Percentiles rank a stretch among this genome's conserved stretches.
Evolutionary conservation across 2,888 invertebrate species (phyloP).

Genomic region (Caenorhabditis macrosperma): DNA sequence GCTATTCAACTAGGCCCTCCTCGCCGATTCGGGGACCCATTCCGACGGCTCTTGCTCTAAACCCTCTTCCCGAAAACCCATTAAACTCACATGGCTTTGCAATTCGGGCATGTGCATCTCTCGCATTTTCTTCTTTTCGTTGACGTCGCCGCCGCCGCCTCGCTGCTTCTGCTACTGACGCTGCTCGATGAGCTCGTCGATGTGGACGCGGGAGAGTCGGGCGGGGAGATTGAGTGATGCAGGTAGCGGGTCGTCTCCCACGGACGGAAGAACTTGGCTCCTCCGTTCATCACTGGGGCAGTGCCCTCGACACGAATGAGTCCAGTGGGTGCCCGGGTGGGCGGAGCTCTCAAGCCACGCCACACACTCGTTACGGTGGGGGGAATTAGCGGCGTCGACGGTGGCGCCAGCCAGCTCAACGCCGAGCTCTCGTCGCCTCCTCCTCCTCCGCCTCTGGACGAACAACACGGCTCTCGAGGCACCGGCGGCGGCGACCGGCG

Average conservation of each 20-base stretch:
- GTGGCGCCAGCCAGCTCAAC: slow-evolving; percentile 28
- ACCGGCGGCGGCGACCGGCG: slow-evolving; percentile 31
- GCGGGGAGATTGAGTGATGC: slow-evolving; percentile 19
- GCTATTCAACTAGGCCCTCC: slow-evolving; percentile 33
- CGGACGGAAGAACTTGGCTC: slow-evolving; percentile 44
- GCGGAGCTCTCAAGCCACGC: slow-evolving; percentile 32
- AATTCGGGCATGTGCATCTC: slow-evolving; percentile 65
- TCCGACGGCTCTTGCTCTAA: slow-evolving; percentile 13
- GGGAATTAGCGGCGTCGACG: slow-evolving; percentile 31
- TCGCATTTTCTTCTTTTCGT: slow-evolving; percentile 53
- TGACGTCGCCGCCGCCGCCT: background rate
- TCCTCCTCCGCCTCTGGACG: slow-evolving; percentile 4
- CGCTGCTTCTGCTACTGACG: background rate
- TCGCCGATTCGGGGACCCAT: slow-evolving; percentile 17
- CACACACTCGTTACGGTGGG: slow-evolving; percentile 46
- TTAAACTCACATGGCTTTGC: slow-evolving; percentile 57
- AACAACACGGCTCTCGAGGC: slow-evolving; percentile 14
- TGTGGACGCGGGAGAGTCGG: slow-evolving; percentile 27
- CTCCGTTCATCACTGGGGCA: slow-evolving; percentile 16
- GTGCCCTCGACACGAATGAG: slow-evolving; percentile 13
- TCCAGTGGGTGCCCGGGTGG: slow-evolving; percentile 25
- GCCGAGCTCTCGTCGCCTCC: background rate
- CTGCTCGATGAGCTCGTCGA: slow-evolving; percentile 19
- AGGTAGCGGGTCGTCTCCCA: slow-evolving; percentile 40
- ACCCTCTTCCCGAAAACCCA: slow-evolving; percentile 31